Evolutionary conservation across 1,140 invertebrate species (phyloP), one percentile per base, ranked within the genome.

Genomic region (Musca domestica): DNA sequence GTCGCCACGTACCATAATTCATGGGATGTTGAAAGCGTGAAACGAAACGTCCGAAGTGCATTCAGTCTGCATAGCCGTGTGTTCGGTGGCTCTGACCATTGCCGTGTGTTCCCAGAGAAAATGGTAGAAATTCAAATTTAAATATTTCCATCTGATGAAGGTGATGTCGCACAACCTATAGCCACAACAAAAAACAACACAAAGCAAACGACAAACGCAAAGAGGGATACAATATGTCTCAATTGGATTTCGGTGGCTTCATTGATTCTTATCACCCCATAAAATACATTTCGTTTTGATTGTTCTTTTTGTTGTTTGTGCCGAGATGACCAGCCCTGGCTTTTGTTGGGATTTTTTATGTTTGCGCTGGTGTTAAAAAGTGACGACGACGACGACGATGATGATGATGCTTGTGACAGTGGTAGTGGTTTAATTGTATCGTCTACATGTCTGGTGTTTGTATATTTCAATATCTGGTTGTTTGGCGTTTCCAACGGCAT

Each of bases 161-260:
- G 25, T 70, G 66, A 69, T 71, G 72, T 34, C 52, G 17, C 19
- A 19, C 20, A 61, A 17, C 27, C 30, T 27, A 61, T 61, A 10
- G 5, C 10, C 34, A 30, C 34, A 41, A 5, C 34, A 41, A 12
- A 41, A n/a, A n/a, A n/a, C n/a, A n/a, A n/a, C n/a, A n/a, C n/a
- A n/a, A n/a, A n/a, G n/a, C n/a, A n/a, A 41, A 41, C 34, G 34
- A 41, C 34, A 41, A 70, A 72, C 72, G 74, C 72, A 73, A 74
- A 77, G 79, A 79, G 79, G 75, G 75, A 77, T 75, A 80, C 77
- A 80, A 80, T 80, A 80, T 80, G 77, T 80, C 77, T 80, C 77
- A 80, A 80, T 80, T 80, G 77, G 77, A 80, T 80, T 80, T 80
- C 77, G 80, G 77, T 80, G 77, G 77, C 77, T 80, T 79, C 77